Conservation (phyloP, 64 coral and sea anemone genomes). For the Actinia equina region DNA sequence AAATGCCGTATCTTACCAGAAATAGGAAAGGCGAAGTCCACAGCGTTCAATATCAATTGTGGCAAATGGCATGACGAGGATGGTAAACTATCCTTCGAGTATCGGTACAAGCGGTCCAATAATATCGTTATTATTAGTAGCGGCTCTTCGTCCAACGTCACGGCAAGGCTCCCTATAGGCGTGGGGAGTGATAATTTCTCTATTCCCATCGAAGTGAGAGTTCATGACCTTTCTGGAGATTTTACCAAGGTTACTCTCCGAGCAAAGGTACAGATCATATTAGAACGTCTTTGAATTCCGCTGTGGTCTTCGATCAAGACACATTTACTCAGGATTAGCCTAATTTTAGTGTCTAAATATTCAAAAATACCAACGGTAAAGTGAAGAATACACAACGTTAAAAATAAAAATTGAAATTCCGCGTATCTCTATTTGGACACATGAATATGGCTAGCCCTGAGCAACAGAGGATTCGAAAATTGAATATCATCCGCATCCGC, state of each 20-base stretch:
- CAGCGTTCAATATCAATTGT: conserved; percentile 37
- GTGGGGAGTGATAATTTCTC: conserved; percentile 2
- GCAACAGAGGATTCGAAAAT: no score
- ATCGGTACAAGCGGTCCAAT: conserved; percentile 15
- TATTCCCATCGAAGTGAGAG: conserved; percentile 20
- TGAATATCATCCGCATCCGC: no score
- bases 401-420: no score
- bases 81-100: conserved; percentile 21
- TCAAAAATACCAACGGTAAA: no score
- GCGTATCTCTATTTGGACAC: no score
- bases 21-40: conserved; percentile 32
- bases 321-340: no score
- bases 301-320: no score
- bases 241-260: conserved; percentile 21
- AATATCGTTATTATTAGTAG: conserved; percentile 42
- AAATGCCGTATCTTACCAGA: conserved; percentile 4
- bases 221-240: conserved; percentile 45
- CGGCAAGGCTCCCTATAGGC: conserved; percentile 29
- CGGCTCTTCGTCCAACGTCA: conserved; percentile 8
- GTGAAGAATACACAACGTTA: no score
- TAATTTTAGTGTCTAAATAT: no score
- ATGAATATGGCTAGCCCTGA: no score
- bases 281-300: no score
- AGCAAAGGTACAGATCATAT: conserved; percentile 34
- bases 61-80: conserved; percentile 51